Evolutionary conservation across 2,888 invertebrate genomes (phyloP).

Genomic region (Micropterix aruncella): DNA sequence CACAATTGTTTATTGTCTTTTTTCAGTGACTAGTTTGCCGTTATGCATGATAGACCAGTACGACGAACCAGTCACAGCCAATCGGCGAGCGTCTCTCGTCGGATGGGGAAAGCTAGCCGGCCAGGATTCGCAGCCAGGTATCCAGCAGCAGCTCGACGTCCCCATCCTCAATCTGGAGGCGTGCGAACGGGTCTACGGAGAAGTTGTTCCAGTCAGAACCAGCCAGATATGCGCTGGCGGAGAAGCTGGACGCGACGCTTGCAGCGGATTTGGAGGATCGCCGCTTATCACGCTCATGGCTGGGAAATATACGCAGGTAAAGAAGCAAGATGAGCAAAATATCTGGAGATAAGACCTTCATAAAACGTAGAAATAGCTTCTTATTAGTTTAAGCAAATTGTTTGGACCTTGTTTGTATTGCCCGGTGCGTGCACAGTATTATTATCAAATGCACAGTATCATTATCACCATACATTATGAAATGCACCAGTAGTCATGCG

Average conservation of each 20-base stretch:
- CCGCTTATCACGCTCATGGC: constrained; percentile 50
- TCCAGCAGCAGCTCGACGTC: constrained; percentile 53
- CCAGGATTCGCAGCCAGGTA: constrained; percentile 32
- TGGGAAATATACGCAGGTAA: constrained; percentile 53
- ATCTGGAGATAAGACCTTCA: too few relatives aligned
- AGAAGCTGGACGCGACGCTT: constrained; percentile 58
- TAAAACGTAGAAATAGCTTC: too few relatives aligned
- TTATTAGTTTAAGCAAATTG: too few relatives aligned
- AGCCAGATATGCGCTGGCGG: constrained; percentile 64
- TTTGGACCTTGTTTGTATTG: too few relatives aligned
- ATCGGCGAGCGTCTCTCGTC: constrained; percentile 43
- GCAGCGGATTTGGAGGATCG: constrained; percentile 68
- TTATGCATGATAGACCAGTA: constrained; percentile 49
- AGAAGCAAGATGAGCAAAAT: too few relatives aligned
- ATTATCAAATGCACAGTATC: too few relatives aligned
- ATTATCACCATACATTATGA: too few relatives aligned
- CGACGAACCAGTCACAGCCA: constrained; percentile 56
- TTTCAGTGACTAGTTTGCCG: constrained; percentile 62
- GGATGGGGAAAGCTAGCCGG: constrained; percentile 64
- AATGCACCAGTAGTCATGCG: too few relatives aligned
- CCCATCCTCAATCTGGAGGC: constrained; percentile 50
- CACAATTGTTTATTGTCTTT: constrained; percentile 12
- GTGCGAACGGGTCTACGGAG: constrained; percentile 54
- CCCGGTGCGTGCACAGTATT: too few relatives aligned
- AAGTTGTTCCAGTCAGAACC: constrained; percentile 43